Conservation (phyloP, 2,113 vertebrate genomes). For the Heterochromis multidens region DNA sequence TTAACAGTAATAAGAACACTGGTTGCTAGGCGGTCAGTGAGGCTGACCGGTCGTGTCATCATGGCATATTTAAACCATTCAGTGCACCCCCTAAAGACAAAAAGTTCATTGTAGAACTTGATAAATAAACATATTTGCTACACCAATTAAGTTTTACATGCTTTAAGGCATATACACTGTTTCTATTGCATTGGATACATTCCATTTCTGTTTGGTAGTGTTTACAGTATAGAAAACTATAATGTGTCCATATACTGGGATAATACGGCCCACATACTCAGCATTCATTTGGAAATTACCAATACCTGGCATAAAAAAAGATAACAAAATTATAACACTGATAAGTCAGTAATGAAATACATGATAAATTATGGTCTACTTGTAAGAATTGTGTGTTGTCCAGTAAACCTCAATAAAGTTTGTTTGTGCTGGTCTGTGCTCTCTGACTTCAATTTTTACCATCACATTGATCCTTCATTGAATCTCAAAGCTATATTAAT, state of each 20-base stretch:
- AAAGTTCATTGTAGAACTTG: neutral
- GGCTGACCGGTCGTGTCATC: neutral
- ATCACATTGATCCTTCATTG: rapidly evolving
- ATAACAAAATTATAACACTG: neutral
- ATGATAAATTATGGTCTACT: neutral
- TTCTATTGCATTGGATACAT: neutral
- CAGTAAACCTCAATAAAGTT: neutral
- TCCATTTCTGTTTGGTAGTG: neutral
- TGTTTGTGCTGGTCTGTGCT: neutral
- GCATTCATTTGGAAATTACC: neutral
- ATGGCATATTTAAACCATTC: neutral
- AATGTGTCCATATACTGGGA: neutral
- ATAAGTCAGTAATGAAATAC: neutral
- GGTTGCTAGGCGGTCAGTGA: neutral
- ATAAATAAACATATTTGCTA: neutral
- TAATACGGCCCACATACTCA: neutral
- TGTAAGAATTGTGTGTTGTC: neutral
- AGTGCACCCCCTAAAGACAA: neutral
- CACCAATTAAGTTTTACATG: neutral
- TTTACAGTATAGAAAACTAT: neutral
- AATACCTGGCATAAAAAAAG: neutral
- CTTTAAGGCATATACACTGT: neutral
- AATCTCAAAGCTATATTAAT: neutral
- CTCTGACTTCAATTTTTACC: neutral
- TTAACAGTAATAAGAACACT: neutral